Evolutionary conservation across 2,888 invertebrate species (phyloP), one percentile per base, ranked within the genome.

Genomic region (Scotopteryx bipunctaria): DNA sequence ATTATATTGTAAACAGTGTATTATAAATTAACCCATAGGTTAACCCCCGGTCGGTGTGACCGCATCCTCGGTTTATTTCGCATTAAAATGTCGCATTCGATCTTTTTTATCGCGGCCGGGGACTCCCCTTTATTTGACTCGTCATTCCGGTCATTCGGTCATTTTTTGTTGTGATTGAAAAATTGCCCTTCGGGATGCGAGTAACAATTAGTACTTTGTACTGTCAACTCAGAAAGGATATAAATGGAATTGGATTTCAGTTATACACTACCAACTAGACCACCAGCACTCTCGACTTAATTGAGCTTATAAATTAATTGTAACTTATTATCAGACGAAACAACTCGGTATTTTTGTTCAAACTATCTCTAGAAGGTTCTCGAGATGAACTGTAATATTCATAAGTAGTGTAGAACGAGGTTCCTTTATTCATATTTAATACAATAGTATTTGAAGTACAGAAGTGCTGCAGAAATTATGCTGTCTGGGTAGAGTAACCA

Each of bases 111-210:
- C 17, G 27, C 9, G 17, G 5, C 19, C 27, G 14, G 44, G 27
- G 38, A 11, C n/a, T 40, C 23, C 40, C 38, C 17, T 49, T 58
- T 55, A 53, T 55, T 47, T 36, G 44, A 33, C 36, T 15, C 6
- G 29, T 21, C 19, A 16, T 41, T 45, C 46, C 29, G 42, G 44
- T 47, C 47, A 27, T 36, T 53, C 27, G 27, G 27, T 27, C 27
- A 27, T 27, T 27, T 11, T 27, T 37, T 51, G 53, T 52, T 42
- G 44, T 55, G 52, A 59, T 59, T 59, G 58, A 59, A 58, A 52
- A 52, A 55, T 50, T 48, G 43, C 32, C 55, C 47, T n/a, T 9
- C 27, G 55, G 48, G 54, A 57, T 17, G 27, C 4, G 27, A 23
- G 27, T 3, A 27, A 11, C 27, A 27, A 27, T 27, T 11, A 27